phyloP scores from a whole-genome alignment of 1,140 invertebrate species.

The Wasmannia auropunctata region DNA sequence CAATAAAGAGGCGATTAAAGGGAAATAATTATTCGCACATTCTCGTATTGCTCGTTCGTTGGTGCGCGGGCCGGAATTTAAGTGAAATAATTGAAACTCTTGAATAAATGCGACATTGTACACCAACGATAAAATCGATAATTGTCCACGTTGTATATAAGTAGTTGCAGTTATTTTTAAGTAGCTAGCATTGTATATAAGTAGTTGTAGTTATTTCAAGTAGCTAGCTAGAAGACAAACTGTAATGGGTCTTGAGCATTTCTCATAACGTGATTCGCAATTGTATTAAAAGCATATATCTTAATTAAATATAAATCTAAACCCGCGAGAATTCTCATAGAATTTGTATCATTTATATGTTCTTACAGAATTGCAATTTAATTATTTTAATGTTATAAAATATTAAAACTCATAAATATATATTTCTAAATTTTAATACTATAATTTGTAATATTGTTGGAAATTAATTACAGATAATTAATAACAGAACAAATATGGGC shows the following conservation, averaged over 20 bases:
- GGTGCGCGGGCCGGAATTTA: neutral
- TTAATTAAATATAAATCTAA: neutral
- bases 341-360: neutral
- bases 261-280: neutral
- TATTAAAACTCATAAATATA: neutral
- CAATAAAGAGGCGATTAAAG: slow-evolving; percentile 34
- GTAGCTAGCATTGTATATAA: neutral
- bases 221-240: neutral
- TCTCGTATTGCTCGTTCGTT: neutral
- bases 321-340: neutral
- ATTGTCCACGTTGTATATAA: neutral
- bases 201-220: neutral
- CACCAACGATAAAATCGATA: slow-evolving; percentile 1
- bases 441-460: neutral
- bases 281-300: neutral
- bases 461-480: no score
- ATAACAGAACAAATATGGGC: neutral
- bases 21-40: slow-evolving; percentile 22
- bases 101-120: neutral
- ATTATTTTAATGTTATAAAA: neutral
- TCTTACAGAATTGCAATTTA: no score
- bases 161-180: neutral
- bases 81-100: slow-evolving; percentile 2
- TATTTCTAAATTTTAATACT: neutral
- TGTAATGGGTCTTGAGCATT: neutral